phyloP scores from a whole-genome alignment of 2,113 vertebrate genomes.

The Peromyscus maniculatus region DNA sequence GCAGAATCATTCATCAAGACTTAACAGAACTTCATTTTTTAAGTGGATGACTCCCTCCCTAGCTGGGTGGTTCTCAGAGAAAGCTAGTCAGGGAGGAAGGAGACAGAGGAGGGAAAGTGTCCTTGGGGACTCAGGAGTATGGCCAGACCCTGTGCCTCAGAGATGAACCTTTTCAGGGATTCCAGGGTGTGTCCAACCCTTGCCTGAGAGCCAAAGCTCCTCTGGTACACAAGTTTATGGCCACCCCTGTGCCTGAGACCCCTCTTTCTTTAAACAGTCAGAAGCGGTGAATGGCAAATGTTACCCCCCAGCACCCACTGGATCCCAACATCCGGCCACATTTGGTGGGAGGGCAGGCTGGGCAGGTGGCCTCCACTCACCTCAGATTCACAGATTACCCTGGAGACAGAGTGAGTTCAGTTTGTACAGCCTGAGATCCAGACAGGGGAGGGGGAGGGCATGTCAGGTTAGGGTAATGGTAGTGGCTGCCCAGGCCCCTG shows the following conservation, averaged over 20 bases:
- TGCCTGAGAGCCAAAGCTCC: not conserved
- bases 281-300: not conserved
- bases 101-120: not conserved
- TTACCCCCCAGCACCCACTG: accelerated
- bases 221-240: not conserved
- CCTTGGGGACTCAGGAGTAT: not conserved
- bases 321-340: not conserved
- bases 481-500: not conserved
- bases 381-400: not conserved
- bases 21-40: not conserved
- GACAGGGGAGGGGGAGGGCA: not conserved
- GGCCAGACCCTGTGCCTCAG: not conserved
- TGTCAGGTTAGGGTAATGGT: not conserved
- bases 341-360: conserved; percentile 9
- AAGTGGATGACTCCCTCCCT: not conserved
- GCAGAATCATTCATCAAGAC: conserved; percentile 16
- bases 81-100: not conserved
- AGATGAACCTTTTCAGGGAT: not conserved
- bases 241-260: not conserved
- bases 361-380: not conserved
- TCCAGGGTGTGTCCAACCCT: not conserved
- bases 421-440: no score
- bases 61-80: not conserved
- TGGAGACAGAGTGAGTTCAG: not conserved
- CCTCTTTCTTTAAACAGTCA: not conserved